Percentiles rank a stretch among this genome's conserved stretches.
phyloP scores from a whole-genome alignment of 2,113 vertebrate genomes.

The Natator depressus region DNA sequence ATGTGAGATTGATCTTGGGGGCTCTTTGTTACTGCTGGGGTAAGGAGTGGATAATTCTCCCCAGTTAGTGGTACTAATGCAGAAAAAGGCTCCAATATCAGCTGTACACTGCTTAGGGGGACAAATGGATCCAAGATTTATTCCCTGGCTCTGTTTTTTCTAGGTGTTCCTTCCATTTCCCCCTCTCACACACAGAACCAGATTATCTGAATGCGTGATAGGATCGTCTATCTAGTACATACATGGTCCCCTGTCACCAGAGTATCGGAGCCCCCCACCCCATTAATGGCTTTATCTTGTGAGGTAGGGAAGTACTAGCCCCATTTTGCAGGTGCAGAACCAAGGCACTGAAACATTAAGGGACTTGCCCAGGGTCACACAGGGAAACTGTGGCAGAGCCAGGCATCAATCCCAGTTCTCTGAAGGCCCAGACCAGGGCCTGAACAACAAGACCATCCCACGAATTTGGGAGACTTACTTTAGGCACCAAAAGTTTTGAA shows the following conservation, averaged over 20 bases:
- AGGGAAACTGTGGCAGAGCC: neutral
- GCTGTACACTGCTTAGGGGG: neutral
- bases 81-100: slow-evolving; percentile 42
- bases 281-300: neutral
- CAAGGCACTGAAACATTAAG: neutral
- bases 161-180: neutral
- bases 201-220: neutral
- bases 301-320: neutral
- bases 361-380: neutral
- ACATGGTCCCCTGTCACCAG: neutral
- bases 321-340: neutral
- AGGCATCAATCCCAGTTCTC: neutral
- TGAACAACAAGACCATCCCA: neutral
- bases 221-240: neutral
- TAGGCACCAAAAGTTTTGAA: fast-evolving
- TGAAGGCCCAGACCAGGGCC: neutral
- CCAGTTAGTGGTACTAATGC: slow-evolving; percentile 41
- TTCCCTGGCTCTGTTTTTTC: slow-evolving; percentile 45
- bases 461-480: neutral
- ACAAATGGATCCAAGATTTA: slow-evolving; percentile 55
- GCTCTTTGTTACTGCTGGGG: slow-evolving; percentile 7
- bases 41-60: slow-evolving; percentile 71
- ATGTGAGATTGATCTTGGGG: slow-evolving; percentile 64
- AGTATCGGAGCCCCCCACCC: neutral
- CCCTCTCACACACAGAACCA: neutral